Evolutionary conservation across 2,113 vertebrate genomes (phyloP).

Genomic region (Theristicus caerulescens): DNA sequence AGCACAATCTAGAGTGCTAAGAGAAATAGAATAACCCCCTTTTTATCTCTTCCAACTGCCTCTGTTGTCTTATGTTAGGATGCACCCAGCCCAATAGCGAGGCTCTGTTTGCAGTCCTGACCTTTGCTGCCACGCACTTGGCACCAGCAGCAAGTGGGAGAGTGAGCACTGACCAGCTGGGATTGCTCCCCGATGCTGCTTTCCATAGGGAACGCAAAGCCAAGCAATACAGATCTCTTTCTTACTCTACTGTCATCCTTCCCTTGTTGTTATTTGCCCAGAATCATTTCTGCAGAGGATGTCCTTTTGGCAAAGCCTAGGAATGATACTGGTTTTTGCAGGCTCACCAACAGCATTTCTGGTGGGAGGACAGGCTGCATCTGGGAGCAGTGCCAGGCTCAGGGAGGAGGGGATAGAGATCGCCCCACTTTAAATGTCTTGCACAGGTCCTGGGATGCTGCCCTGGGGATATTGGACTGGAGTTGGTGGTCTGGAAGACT

Average conservation of each 20-base stretch:
- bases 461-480: too few relatives aligned
- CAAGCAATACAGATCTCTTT: background rate
- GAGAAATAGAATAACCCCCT: background rate
- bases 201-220: fast-evolving
- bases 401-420: background rate
- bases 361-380: background rate
- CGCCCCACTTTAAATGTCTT: background rate
- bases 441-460: background rate
- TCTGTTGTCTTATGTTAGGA: background rate
- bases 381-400: background rate
- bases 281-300: background rate
- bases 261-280: background rate
- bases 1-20: background rate
- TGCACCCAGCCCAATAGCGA: background rate
- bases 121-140: background rate
- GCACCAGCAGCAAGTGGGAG: background rate
- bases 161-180: background rate
- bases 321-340: background rate
- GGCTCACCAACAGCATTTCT: background rate
- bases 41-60: background rate
- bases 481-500: background rate
- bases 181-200: background rate
- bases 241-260: background rate
- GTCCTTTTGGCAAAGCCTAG: background rate
- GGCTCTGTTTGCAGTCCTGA: background rate